These are phyloP conservation scores for Lepus americanus DNA, from an alignment of 2,113 vertebrate genomes.

Conservation along the genomic window DNA sequence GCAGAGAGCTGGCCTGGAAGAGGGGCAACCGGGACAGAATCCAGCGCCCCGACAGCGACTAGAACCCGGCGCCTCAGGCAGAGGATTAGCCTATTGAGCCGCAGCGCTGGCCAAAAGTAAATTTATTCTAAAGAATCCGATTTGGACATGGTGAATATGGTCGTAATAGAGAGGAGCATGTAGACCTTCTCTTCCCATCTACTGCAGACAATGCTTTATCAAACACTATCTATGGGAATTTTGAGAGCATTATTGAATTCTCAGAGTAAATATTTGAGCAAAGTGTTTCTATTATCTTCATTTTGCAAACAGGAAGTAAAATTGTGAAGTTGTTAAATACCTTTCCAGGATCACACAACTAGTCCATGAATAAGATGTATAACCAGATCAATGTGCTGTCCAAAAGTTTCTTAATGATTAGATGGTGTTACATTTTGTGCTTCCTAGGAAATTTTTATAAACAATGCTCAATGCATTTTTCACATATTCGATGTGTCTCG, in stretches of 20 bases:
- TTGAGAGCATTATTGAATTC: neutral
- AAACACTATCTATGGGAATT: neutral
- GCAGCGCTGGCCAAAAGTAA: neutral
- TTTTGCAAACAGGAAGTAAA: neutral
- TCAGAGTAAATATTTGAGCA: neutral
- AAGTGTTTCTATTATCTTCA: neutral
- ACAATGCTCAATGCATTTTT: neutral
- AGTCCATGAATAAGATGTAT: neutral
- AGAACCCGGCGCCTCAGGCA: no score
- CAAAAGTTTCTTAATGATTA: neutral
- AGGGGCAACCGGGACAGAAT: no score
- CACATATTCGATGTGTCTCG: neutral
- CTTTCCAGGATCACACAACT: neutral
- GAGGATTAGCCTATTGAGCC: no score
- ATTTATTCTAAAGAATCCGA: neutral
- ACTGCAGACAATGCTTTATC: neutral
- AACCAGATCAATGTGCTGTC: neutral
- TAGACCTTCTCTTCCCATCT: neutral
- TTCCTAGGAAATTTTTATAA: neutral
- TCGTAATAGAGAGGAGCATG: neutral
- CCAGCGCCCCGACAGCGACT: no score
- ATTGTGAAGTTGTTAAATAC: constrained; percentile 1
- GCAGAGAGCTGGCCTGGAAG: no score
- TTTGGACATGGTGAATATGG: neutral
- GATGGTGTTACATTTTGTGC: neutral